Evolutionary conservation across 1,140 invertebrate species (phyloP).

Genomic region (Chironomus striatipennis): DNA sequence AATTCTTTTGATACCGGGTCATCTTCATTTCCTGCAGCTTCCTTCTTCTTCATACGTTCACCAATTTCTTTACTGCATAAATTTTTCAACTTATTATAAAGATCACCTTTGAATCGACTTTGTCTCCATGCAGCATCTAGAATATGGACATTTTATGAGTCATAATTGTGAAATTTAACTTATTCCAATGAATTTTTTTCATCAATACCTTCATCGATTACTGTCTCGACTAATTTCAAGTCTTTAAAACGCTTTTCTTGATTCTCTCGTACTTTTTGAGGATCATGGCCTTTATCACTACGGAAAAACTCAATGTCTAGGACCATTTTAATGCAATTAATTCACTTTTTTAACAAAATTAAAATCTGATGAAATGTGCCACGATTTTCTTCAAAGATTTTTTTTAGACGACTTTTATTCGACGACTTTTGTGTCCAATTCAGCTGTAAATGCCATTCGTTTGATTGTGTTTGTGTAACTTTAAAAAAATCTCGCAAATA

Average conservation of each 20-base stretch:
- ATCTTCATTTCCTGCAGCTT: constrained; percentile 62
- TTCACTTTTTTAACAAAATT: constrained; percentile 3
- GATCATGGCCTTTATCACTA: constrained; percentile 88
- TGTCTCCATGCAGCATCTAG: constrained; percentile 82
- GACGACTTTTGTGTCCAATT: no score
- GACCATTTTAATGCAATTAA: constrained; percentile 63
- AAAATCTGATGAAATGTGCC: not conserved
- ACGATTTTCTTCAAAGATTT: not conserved
- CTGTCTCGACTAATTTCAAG: constrained; percentile 80
- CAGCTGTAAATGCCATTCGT: no score
- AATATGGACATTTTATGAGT: not conserved
- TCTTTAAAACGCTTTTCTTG: constrained; percentile 92
- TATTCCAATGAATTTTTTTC: not conserved
- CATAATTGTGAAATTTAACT: not conserved
- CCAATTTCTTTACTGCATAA: constrained; percentile 94
- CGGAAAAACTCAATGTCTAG: constrained; percentile 97
- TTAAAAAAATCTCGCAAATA: no score
- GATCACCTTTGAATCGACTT: constrained; percentile 80
- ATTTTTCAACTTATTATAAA: constrained; percentile 94
- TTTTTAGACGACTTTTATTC: no score
- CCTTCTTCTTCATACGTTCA: constrained; percentile 95
- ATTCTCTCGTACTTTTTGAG: constrained; percentile 83
- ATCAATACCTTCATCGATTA: constrained; percentile 57
- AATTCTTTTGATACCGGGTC: constrained; percentile 52
- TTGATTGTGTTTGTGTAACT: no score